These are phyloP conservation scores for Platanista minor DNA, from an alignment of 2,113 vertebrate species.

Conservation along the genomic window DNA sequence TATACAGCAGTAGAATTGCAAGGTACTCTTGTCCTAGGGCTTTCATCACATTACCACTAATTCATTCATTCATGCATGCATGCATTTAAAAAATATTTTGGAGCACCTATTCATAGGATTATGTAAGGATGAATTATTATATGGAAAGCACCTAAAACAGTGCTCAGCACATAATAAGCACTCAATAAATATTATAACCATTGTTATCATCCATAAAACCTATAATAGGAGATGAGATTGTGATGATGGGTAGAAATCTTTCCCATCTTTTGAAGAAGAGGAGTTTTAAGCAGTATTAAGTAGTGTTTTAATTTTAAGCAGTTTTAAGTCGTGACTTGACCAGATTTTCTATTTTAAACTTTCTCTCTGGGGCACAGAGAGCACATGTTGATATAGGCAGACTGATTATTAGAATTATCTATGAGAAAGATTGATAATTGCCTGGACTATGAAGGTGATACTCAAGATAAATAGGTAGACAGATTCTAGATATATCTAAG, in stretches of 20 bases:
- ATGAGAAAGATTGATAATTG: neutral
- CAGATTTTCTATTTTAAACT: neutral
- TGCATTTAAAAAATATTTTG: constrained; percentile 3
- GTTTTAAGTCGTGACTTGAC: neutral
- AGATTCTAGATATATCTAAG: neutral
- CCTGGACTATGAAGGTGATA: neutral
- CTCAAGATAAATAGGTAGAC: neutral
- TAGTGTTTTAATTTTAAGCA: neutral
- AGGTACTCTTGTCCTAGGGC: neutral
- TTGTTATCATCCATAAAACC: neutral
- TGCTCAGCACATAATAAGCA: neutral
- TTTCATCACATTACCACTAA: neutral
- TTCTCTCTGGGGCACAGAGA: neutral
- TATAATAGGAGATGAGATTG: neutral
- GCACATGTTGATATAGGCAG: neutral
- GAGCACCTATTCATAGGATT: neutral
- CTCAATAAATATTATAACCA: neutral
- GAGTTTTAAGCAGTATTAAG: neutral
- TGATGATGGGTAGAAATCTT: neutral
- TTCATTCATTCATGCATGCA: neutral
- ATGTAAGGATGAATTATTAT: neutral
- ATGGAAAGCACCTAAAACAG: neutral
- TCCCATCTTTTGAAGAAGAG: neutral
- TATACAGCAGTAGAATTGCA: neutral
- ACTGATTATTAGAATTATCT: neutral